Evolutionary conservation across 2,888 invertebrate species (phyloP).

Genomic region (Griposia aprilina): DNA sequence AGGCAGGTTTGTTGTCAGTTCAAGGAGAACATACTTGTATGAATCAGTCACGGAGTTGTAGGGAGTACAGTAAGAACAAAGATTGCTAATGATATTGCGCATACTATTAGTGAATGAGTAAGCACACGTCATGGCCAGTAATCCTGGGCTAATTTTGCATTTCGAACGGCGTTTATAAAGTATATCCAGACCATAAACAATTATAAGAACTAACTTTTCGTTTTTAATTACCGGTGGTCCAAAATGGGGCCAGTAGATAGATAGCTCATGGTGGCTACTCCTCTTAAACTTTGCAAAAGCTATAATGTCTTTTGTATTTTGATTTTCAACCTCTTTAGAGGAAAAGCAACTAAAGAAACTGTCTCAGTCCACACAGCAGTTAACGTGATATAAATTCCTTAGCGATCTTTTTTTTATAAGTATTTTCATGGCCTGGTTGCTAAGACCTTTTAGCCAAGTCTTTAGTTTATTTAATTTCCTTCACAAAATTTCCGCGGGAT

Average conservation of each 20-base stretch:
- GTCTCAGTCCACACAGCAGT: neutral
- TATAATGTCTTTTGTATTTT: no score
- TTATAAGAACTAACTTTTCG: conserved; percentile 43
- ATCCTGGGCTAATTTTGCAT: conserved; percentile 75
- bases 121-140: conserved; percentile 70
- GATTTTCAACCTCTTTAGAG: neutral
- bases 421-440: no score
- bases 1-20: conserved; percentile 65
- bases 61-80: conserved; percentile 49
- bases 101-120: conserved; percentile 50
- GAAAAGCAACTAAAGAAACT: neutral
- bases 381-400: neutral
- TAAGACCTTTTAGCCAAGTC: no score
- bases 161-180: conserved; percentile 62
- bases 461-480: no score
- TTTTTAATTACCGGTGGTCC: neutral
- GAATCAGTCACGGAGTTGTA: conserved; percentile 53
- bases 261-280: neutral
- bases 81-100: conserved; percentile 56
- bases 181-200: conserved; percentile 64
- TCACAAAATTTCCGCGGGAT: no score
- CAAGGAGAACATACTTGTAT: conserved; percentile 67
- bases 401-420: no score
- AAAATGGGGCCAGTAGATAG: neutral
- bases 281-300: neutral